Evolutionary conservation across 2,113 vertebrate genomes (phyloP), one percentile per base, ranked within the genome.

Genomic region (Pandion haliaetus): DNA sequence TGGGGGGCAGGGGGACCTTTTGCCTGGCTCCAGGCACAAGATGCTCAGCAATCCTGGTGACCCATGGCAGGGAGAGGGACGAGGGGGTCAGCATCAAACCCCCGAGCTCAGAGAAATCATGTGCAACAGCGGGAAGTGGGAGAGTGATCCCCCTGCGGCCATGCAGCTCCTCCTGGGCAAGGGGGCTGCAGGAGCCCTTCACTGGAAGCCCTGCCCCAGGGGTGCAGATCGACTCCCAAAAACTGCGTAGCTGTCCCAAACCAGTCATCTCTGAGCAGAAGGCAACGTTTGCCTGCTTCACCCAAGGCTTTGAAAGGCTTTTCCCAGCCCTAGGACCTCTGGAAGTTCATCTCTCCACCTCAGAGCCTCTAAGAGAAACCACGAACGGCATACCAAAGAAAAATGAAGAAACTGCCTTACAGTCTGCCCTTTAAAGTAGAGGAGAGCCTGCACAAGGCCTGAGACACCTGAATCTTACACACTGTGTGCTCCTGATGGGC

Each of bases 111-210:
- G 32, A 55, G 66, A 66, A 67, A 29, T 25, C 52, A 32, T 10
- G 3, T n/a, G 58, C 15, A 26, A 19, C 58, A 40, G 49, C 8
- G 1, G 29, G 49, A 24, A 44, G 31, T 29, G 3, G 14, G 19
- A 71, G 62, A 58, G 67, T 3, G 1, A 87, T 44, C 23, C 16
- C n/a, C 31, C 54, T 3, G 8, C 1, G 2, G 25, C 61, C 5
- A 0, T 5, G 17, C 17, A 63, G 72, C 73, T 65, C 49, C 72
- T 0, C 5, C 42, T 32, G 49, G 31, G 65, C 1, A 0, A 50
- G 47, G 18, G 38, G 42, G 23, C 58, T 69, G 47, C 62, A 54
- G 61, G 11, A 49, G 31, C 28, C 57, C 25, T 16, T 32, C 5
- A 5, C 40, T 49, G 55, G 55, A 76, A 70, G 42, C 66, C 38